These are phyloP conservation scores for Drosophila leontia DNA, from an alignment of 1,140 invertebrate genomes.

Conservation along the genomic window DNA sequence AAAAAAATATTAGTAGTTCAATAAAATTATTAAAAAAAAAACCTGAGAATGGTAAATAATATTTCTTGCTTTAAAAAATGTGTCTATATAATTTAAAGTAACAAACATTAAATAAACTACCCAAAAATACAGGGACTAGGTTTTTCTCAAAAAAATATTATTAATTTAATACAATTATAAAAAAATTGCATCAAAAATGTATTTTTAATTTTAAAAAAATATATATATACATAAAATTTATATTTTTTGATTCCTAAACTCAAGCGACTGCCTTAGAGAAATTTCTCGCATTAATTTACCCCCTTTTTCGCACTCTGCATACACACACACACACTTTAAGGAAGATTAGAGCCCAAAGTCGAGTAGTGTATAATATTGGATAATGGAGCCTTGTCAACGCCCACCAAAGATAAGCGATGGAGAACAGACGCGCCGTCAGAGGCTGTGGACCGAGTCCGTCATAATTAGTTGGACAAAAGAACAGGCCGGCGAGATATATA, in stretches of 20 bases:
- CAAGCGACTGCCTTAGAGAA: no score
- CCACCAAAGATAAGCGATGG: background rate
- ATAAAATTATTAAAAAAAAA: no score
- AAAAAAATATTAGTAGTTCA: no score
- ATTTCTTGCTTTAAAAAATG: no score
- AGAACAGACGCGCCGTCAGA: constrained; percentile 2
- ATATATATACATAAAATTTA: no score
- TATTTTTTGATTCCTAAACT: background rate
- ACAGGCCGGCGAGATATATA: background rate
- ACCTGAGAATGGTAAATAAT: no score
- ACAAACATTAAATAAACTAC: background rate
- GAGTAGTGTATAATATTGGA: background rate
- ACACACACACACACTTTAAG: background rate
- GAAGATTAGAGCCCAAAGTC: background rate
- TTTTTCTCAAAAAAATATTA: no score
- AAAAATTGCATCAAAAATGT: no score
- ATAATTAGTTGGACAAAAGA: constrained; percentile 65
- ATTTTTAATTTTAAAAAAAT: no score
- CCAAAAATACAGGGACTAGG: no score
- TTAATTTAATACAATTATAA: no score
- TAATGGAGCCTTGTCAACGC: constrained; percentile 3
- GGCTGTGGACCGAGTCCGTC: constrained; percentile 10
- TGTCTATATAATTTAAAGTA: background rate
- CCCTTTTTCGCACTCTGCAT: background rate
- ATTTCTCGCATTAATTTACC: background rate